Percentiles rank a stretch among this genome's conserved stretches.
phyloP scores from a whole-genome alignment of 2,797 vertebrate species.

The Sebastiscus albofasciatus region DNA sequence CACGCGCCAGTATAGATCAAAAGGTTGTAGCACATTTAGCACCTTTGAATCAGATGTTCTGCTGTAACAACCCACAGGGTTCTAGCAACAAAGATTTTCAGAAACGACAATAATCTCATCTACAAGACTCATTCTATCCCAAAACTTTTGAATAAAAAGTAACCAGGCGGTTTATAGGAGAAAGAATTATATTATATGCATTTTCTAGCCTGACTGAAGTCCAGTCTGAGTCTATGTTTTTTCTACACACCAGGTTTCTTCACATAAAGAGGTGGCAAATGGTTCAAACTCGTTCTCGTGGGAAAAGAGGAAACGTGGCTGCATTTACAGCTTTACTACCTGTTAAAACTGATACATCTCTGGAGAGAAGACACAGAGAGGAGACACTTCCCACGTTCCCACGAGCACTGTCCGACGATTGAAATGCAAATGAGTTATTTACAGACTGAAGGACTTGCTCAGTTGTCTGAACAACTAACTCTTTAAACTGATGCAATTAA shows the following conservation, averaged over 20 bases:
- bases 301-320: slow-evolving; percentile 16
- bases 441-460: background rate
- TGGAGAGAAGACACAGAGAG: background rate
- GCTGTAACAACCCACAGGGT: background rate
- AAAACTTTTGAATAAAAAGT: background rate
- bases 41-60: background rate
- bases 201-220: background rate
- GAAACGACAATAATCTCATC: too few relatives aligned
- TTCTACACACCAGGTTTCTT: background rate
- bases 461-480: rapidly evolving
- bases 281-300: background rate
- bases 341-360: slow-evolving; percentile 31
- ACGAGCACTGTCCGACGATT: background rate
- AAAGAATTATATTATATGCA: background rate
- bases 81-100: background rate
- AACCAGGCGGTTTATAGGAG: background rate
- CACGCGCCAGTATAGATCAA: background rate
- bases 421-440: slow-evolving; percentile 8
- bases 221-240: background rate
- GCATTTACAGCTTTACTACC: slow-evolving; percentile 41
- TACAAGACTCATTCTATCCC: background rate
- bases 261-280: background rate
- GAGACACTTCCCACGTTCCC: slow-evolving; percentile 19
- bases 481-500: background rate
- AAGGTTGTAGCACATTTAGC: background rate